Percentiles rank a stretch among this genome's conserved stretches.
phyloP scores from a whole-genome alignment of 2,113 vertebrate species.

The Bambusicola thoracicus region DNA sequence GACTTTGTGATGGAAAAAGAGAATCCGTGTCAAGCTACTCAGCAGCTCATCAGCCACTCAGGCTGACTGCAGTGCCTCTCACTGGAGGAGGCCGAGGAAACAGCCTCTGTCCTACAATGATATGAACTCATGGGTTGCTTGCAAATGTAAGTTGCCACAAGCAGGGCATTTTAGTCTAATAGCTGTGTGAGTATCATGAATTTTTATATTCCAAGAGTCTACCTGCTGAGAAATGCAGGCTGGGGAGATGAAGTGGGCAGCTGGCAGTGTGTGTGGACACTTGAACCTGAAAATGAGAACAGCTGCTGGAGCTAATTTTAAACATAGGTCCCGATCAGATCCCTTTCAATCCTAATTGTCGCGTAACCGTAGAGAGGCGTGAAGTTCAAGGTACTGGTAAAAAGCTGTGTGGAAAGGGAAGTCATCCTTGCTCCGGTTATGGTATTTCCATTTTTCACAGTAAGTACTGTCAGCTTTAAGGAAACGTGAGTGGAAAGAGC shows the following conservation, averaged over 20 bases:
- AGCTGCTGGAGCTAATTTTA: conserved; percentile 76
- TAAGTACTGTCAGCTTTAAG: conserved; percentile 30
- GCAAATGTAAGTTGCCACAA: not conserved
- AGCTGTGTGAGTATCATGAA: not conserved
- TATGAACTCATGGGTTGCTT: not conserved
- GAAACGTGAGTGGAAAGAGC: not conserved
- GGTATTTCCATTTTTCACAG: conserved; percentile 73
- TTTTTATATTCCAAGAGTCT: not conserved
- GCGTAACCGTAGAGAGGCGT: not conserved
- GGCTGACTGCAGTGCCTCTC: not conserved
- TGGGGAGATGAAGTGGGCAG: not conserved
- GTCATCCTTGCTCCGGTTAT: conserved; percentile 32
- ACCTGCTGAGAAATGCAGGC: not conserved
- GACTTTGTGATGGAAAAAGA: conserved; percentile 29
- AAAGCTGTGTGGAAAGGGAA: not conserved
- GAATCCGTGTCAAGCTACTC: conserved; percentile 22
- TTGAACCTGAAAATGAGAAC: conserved; percentile 40
- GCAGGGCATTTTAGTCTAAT: not conserved
- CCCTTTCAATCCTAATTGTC: not conserved
- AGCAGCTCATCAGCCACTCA: conserved; percentile 2
- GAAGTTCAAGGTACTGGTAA: not conserved
- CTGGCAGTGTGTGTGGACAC: not conserved
- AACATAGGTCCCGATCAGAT: conserved; percentile 31
- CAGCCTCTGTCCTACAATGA: not conserved
- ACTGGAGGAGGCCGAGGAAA: not conserved